A percentile compares a stretch with the other conserved stretches of the same genome.
Evolutionary conservation across 2,797 vertebrate species (phyloP).

Genomic region (Oceanodroma leucorhoa): DNA sequence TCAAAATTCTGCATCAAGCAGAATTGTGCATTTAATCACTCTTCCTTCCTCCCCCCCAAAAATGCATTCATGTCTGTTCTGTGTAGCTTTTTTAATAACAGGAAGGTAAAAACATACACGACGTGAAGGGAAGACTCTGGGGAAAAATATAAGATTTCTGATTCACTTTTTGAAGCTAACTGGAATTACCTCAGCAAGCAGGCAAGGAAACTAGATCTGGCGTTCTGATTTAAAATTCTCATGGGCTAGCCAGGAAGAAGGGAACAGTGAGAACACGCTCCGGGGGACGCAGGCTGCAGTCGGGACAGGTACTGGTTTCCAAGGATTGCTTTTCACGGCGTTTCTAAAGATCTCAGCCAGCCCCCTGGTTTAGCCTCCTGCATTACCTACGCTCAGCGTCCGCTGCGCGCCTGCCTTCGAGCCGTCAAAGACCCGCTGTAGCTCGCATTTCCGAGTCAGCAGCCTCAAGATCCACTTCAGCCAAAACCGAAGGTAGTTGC

Average conservation of each 20-base stretch:
- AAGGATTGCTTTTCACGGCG: accelerated
- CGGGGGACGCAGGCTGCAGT: accelerated
- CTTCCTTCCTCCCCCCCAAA: no score
- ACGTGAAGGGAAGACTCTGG: neutral
- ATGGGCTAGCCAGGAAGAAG: accelerated
- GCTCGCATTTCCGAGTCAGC: slow-evolving; percentile 87
- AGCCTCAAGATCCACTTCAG: slow-evolving; percentile 91
- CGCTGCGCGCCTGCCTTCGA: slow-evolving; percentile 79
- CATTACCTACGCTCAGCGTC: slow-evolving; percentile 85
- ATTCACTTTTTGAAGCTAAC: neutral
- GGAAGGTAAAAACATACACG: neutral
- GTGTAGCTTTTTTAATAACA: neutral
- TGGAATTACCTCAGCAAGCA: no score
- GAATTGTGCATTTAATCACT: accelerated
- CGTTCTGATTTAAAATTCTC: accelerated
- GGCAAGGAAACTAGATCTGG: accelerated
- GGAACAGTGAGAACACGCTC: accelerated
- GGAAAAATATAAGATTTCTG: accelerated
- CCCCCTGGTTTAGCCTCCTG: accelerated
- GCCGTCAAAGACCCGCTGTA: slow-evolving; percentile 87
- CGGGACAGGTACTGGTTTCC: accelerated
- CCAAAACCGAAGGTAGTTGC: slow-evolving; percentile 88
- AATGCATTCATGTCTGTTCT: no score
- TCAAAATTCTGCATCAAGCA: neutral
- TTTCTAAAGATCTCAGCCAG: neutral